Evolutionary conservation across 2,888 invertebrate genomes (phyloP).

Genomic region (Diloba caeruleocephala): DNA sequence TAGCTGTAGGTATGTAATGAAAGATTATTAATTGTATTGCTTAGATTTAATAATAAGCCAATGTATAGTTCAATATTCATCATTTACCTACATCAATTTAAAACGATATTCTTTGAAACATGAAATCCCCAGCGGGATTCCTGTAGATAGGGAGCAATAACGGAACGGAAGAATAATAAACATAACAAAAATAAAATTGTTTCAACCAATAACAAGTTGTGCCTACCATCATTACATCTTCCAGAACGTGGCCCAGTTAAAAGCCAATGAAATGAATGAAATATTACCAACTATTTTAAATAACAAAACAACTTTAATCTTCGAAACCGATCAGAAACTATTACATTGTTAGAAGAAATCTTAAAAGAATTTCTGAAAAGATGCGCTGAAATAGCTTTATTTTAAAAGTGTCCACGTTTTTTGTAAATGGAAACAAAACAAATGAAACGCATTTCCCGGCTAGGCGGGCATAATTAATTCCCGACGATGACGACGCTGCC

Average conservation of each 20-base stretch:
- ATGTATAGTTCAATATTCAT: slow-evolving; percentile 16
- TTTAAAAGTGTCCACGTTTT: slow-evolving; percentile 29
- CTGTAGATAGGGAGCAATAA: slow-evolving; percentile 3
- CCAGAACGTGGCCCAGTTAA: slow-evolving; percentile 24
- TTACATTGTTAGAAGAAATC: slow-evolving; percentile 12
- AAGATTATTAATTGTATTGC: no score
- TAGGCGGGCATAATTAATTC: slow-evolving; percentile 40
- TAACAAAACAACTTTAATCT: slow-evolving; percentile 28
- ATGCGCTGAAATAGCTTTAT: slow-evolving; percentile 3
- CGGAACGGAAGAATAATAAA: slow-evolving; percentile 27
- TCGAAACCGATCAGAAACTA: slow-evolving; percentile 29
- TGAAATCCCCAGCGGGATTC: slow-evolving; percentile 10
- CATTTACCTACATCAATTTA: slow-evolving; percentile 9
- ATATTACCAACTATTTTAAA: slow-evolving; percentile 21
- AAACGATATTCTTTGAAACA: slow-evolving; percentile 18
- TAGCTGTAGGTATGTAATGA: no score
- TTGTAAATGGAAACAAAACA: slow-evolving; percentile 54
- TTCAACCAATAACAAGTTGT: slow-evolving; percentile 14
- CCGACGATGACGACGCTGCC: slow-evolving; percentile 34
- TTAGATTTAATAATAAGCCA: no score
- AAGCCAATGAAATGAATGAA: slow-evolving; percentile 25
- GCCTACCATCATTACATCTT: slow-evolving; percentile 20
- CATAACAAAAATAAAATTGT: slow-evolving; percentile 23
- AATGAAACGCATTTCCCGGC: slow-evolving; percentile 49
- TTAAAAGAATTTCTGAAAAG: neutral